Percentiles rank a stretch among this genome's conserved stretches.
Evolutionary conservation across 2,797 vertebrate species (phyloP).

Genomic region (Dendrocincla fuliginosa): DNA sequence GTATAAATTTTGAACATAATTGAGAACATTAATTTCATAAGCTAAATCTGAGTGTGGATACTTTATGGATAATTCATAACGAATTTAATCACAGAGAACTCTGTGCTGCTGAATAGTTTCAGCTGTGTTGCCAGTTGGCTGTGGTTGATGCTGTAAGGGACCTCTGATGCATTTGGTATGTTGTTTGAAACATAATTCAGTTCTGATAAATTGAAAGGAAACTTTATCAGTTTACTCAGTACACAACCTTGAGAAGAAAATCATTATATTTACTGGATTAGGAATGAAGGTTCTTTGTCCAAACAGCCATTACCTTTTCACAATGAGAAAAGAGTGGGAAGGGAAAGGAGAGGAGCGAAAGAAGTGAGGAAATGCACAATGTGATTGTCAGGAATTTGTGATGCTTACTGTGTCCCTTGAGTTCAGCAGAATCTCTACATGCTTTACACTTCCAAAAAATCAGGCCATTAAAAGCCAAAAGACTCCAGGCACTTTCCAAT

Average conservation of each 20-base stretch:
- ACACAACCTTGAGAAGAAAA: conserved; percentile 65
- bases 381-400: neutral
- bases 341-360: neutral
- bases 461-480: neutral
- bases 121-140: neutral
- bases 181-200: conserved; percentile 37
- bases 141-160: neutral
- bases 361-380: neutral
- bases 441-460: neutral
- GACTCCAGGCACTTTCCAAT: conserved; percentile 18
- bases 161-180: conserved; percentile 27
- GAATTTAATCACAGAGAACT: conserved; percentile 33
- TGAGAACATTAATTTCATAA: conserved; percentile 41
- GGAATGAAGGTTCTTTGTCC: conserved; percentile 47
- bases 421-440: neutral
- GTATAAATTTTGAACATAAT: conserved; percentile 23
- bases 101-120: conserved; percentile 33
- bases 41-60: conserved; percentile 17
- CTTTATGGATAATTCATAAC: conserved; percentile 15
- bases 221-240: conserved; percentile 55
- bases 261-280: conserved; percentile 50
- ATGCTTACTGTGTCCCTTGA: neutral
- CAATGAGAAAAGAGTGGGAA: neutral
- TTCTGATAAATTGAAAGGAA: conserved; percentile 56
- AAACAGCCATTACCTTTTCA: conserved; percentile 53